These are phyloP conservation scores for Malurus elegans DNA, from an alignment of 2,113 vertebrate species.

Conservation along the genomic window DNA sequence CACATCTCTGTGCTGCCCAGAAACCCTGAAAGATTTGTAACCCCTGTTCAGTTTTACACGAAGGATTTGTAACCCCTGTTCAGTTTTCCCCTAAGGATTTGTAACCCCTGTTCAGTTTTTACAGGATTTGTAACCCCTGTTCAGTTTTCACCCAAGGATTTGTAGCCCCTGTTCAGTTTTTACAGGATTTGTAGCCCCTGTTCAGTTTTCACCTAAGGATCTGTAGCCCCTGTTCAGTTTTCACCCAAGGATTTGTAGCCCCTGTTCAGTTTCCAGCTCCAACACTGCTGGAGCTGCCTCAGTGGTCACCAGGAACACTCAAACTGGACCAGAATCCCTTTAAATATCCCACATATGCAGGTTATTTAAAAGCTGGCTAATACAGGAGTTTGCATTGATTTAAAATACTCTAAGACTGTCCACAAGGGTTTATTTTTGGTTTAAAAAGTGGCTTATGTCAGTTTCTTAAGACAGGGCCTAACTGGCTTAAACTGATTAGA, in stretches of 20 bases:
- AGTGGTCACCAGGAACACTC: background rate
- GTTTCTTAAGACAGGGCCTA: constrained; percentile 9
- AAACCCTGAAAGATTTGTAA: background rate
- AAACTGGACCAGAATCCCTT: background rate
- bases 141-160: too few relatives aligned
- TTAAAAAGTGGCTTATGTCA: constrained; percentile 37
- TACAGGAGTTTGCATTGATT: background rate
- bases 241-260: background rate
- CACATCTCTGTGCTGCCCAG: background rate
- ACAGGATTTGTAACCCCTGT: background rate
- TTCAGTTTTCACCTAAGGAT: background rate
- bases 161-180: background rate
- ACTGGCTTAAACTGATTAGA: constrained; percentile 22
- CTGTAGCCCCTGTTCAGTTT: background rate
- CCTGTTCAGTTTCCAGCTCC: background rate
- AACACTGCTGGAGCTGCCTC: background rate
- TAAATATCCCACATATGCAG: background rate
- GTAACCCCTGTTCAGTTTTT: too few relatives aligned
- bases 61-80: too few relatives aligned
- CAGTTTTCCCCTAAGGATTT: too few relatives aligned
- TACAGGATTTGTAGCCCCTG: background rate
- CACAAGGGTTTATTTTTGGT: constrained; percentile 26
- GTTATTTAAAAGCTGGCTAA: background rate
- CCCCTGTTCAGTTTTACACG: background rate
- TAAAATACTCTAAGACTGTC: background rate